phyloP scores from a whole-genome alignment of 1,140 invertebrate genomes.

The Drosophila chauvacae region DNA sequence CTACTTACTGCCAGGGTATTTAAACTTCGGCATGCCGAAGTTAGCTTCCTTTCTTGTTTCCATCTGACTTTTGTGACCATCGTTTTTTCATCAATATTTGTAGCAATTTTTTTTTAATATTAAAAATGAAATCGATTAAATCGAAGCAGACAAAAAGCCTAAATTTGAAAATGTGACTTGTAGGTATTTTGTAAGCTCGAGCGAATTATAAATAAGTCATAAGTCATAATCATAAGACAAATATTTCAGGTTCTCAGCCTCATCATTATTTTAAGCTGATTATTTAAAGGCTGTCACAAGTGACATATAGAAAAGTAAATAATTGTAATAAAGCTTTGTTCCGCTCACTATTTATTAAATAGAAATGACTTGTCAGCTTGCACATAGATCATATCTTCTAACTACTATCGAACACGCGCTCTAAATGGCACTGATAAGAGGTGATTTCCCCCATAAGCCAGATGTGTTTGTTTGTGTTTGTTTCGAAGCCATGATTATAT shows the following conservation, averaged over 20 bases:
- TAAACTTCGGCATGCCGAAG: too few species aligned
- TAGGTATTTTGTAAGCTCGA: not conserved
- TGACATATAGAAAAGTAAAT: not conserved
- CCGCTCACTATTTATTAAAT: not conserved
- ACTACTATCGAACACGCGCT: not conserved
- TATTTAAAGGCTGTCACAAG: not conserved
- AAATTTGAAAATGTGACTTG: not conserved
- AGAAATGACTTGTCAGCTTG: conserved; percentile 1
- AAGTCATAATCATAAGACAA: not conserved
- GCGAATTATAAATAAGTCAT: not conserved
- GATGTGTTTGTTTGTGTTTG: conserved; percentile 16
- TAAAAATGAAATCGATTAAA: too few species aligned
- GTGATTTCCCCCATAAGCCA: conserved; percentile 6
- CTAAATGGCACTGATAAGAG: conserved; percentile 8
- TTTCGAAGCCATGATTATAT: conserved; percentile 19
- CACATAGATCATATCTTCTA: conserved; percentile 3
- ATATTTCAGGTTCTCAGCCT: not conserved
- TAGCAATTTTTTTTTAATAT: too few species aligned
- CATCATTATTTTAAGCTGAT: not conserved
- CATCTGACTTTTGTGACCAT: too few species aligned
- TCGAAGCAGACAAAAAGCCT: too few species aligned
- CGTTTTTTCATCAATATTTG: too few species aligned
- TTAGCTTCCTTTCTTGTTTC: too few species aligned
- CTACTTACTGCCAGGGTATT: too few species aligned
- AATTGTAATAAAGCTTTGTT: not conserved